Evolutionary conservation across 2,888 invertebrate genomes (phyloP).

Genomic region (Acanthacorydalis orientalis): DNA sequence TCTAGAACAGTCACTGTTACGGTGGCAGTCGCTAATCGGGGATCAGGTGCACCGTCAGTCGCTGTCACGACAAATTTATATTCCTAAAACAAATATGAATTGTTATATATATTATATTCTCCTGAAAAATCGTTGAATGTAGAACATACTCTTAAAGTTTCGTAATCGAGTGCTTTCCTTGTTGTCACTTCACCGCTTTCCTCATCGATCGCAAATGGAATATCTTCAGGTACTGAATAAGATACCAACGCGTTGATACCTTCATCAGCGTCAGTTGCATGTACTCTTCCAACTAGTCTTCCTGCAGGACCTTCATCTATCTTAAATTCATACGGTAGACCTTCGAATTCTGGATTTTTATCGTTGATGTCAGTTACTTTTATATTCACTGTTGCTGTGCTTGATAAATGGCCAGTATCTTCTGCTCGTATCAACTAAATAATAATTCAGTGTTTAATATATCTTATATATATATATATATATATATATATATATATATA

Average conservation of each 20-base stretch:
- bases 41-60: conserved; percentile 72
- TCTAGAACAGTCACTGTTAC: conserved; percentile 69
- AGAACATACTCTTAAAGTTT: conserved; percentile 50
- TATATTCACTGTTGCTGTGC: conserved; percentile 72
- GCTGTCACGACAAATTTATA: conserved; percentile 78
- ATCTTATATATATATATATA: neutral
- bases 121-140: conserved; percentile 1
- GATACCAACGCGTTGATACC: conserved; percentile 68
- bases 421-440: conserved; percentile 64
- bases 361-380: conserved; percentile 85
- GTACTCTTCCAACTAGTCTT: conserved; percentile 58
- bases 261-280: conserved; percentile 73
- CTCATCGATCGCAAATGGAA: conserved; percentile 66
- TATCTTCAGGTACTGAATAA: conserved; percentile 60
- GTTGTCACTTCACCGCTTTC: conserved; percentile 66
- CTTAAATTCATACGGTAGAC: conserved; percentile 61
- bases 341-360: conserved; percentile 78
- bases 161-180: conserved; percentile 61
- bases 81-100: conserved; percentile 29
- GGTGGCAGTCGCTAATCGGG: conserved; percentile 71
- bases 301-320: conserved; percentile 55
- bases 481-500: neutral
- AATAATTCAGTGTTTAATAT: neutral
- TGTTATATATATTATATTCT: conserved; percentile 1
- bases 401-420: conserved; percentile 66